Conservation (phyloP, 1,140 invertebrate genomes). For the Calliphora vicina region DNA sequence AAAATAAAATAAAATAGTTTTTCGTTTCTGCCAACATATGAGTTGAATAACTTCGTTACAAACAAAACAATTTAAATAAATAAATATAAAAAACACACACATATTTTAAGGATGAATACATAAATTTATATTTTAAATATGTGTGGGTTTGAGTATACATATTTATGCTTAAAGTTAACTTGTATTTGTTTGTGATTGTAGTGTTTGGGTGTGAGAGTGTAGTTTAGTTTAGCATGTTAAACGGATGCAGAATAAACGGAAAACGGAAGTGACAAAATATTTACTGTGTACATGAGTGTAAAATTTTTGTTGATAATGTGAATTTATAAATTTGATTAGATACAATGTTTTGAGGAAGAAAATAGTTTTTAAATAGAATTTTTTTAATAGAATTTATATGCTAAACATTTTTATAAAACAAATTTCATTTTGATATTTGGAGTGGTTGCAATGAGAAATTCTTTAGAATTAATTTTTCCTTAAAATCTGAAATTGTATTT, state of each 20-base stretch:
- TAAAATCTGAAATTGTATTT: too few species aligned
- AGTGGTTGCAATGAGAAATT: too few species aligned
- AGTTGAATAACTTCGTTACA: not conserved
- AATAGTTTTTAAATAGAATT: not conserved
- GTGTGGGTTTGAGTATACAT: not conserved
- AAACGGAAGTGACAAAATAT: conserved; percentile 18
- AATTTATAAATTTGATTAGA: not conserved
- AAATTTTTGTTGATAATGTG: conserved; percentile 15
- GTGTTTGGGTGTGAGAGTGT: not conserved
- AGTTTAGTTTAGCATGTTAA: not conserved
- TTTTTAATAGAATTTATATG: not conserved
- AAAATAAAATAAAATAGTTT: not conserved
- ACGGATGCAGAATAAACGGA: not conserved
- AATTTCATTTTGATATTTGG: too few species aligned
- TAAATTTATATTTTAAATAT: not conserved
- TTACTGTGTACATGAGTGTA: conserved; percentile 8
- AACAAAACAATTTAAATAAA: not conserved
- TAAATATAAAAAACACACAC: not conserved
- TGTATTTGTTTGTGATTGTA: not conserved
- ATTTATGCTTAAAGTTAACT: not conserved
- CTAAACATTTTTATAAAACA: too few species aligned
- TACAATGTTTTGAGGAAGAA: not conserved
- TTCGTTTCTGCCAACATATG: not conserved
- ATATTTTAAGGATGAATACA: not conserved
- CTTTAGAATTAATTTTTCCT: too few species aligned